These are phyloP conservation scores for Crambe crambe DNA, from an alignment of 37 sponge, comb jelly and placozoan species.

Conservation along the genomic window DNA sequence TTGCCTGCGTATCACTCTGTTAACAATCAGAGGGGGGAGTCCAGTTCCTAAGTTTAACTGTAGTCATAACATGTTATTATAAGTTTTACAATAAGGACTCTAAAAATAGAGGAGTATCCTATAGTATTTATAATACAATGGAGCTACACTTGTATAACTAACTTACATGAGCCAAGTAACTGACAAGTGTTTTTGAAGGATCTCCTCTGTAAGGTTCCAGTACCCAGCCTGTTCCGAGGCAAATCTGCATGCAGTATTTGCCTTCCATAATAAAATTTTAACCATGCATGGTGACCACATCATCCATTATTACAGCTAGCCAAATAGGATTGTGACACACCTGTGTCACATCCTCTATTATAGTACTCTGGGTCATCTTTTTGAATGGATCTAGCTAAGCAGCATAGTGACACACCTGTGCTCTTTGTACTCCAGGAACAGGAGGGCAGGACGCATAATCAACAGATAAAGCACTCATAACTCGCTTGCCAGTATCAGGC, in stretches of 20 bases:
- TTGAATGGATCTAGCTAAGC: too few species aligned
- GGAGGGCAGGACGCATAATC: constrained; percentile 48
- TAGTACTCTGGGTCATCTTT: too few species aligned
- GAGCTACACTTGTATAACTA: neutral
- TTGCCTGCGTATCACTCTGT: constrained; percentile 36
- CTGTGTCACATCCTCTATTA: too few species aligned
- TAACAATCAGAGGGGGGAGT: constrained; percentile 26
- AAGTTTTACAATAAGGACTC: too few species aligned
- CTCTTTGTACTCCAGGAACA: constrained; percentile 30
- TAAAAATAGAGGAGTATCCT: too few species aligned
- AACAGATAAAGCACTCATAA: constrained; percentile 51
- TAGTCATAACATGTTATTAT: too few species aligned
- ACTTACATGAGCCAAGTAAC: constrained; percentile 47
- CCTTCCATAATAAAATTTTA: too few species aligned
- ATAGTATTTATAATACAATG: neutral
- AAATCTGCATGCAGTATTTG: constrained; percentile 46
- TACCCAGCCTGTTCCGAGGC: constrained; percentile 66
- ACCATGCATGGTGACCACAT: too few species aligned
- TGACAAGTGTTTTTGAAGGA: constrained; percentile 45
- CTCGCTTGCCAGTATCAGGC: constrained; percentile 41
- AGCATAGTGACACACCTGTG: constrained; percentile 41
- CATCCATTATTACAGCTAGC: too few species aligned
- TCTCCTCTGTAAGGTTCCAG: constrained; percentile 53
- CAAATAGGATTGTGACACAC: too few species aligned
- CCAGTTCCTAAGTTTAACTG: constrained; percentile 30